Base-by-base conservation (phyloP, 92 coral and sea anemone species). In the Phenganax marumi region DNA sequence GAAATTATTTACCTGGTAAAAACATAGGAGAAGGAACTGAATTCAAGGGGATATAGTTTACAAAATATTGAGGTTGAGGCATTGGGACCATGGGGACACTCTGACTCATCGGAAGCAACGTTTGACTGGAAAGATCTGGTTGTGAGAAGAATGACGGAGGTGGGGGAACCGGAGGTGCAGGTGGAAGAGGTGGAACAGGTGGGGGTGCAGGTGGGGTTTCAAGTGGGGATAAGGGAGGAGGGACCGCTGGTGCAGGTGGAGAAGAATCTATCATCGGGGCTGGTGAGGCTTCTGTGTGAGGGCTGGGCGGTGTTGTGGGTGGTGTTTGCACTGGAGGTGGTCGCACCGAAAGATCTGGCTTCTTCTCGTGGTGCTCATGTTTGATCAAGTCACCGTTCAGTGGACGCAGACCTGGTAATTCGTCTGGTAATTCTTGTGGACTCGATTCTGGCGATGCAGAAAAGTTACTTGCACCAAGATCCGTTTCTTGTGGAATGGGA, bases 391-490 rank as follows among this genome's bases (percentile, higher is more conserved):
- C 83, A 19, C 57, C 46, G 52, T 78, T 23, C 60, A 78, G 47
- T 48, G 83, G 83, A 33, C 83, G 83, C 11, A 78, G 73, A 6
- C 83, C 83, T 61, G 83, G 83, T 10, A 78, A 50, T 13, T 54
- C 81, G 2, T 33, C 43, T 0, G 43, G 43, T 33, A 78, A 50
- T 13, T 76, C 81, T 9, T 54, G 51, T 76, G 68, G 43, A 55
- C 26, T 50, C 13, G 68, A 54, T 52, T 14, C 39, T 51, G 79
- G 51, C 13, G 79, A 33, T 33, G 57, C 13, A 46, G 77, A 50
- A 19, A 48, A 72, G 0, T 49, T 39, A 18, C 70, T 18, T 10
- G 70, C 22, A 18, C 70, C 56, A 12, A 21, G 11, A 48, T 74
- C 17, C 0, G 64, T 21, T 56, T 26, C 68, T 62, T 76, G 68